Evolutionary conservation across 2,797 vertebrate genomes (phyloP).

Genomic region (Morelia viridis): DNA sequence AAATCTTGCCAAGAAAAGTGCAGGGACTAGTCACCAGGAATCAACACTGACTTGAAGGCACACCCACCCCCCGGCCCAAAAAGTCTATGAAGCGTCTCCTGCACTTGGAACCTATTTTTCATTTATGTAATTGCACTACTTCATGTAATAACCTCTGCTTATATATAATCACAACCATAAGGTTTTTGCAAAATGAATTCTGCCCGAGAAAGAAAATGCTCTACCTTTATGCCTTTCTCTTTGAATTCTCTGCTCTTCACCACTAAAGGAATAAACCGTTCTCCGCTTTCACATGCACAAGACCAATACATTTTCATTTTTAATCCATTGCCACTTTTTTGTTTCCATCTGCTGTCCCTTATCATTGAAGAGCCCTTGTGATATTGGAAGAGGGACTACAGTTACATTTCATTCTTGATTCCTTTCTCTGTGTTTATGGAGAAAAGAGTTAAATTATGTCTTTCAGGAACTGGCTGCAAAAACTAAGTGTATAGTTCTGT

Average conservation of each 20-base stretch:
- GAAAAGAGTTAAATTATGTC: slow-evolving; percentile 32
- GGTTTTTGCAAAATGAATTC: not conserved
- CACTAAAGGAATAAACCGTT: slow-evolving; percentile 9
- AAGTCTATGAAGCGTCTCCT: not conserved
- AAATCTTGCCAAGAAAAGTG: not conserved
- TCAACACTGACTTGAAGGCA: not conserved
- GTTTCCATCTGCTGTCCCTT: slow-evolving; percentile 19
- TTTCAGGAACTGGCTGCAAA: slow-evolving; percentile 20
- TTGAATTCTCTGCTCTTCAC: not conserved
- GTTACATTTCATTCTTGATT: slow-evolving; percentile 31
- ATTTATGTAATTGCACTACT: not conserved
- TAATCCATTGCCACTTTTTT: slow-evolving; percentile 14
- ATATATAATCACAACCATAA: not conserved
- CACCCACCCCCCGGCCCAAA: no score
- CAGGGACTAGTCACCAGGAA: not conserved
- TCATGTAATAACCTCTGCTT: not conserved
- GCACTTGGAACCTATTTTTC: not conserved
- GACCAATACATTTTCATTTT: slow-evolving; percentile 8
- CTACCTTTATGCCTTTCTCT: not conserved
- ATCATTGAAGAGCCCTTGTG: slow-evolving; percentile 34
- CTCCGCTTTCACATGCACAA: slow-evolving; percentile 7
- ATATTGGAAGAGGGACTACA: slow-evolving; percentile 20
- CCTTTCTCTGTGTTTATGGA: slow-evolving; percentile 19
- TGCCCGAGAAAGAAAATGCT: slow-evolving; percentile 6
- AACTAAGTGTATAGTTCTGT: slow-evolving; percentile 10